phyloP scores from a whole-genome alignment of 2,113 vertebrate species.

The Pedetes capensis region DNA sequence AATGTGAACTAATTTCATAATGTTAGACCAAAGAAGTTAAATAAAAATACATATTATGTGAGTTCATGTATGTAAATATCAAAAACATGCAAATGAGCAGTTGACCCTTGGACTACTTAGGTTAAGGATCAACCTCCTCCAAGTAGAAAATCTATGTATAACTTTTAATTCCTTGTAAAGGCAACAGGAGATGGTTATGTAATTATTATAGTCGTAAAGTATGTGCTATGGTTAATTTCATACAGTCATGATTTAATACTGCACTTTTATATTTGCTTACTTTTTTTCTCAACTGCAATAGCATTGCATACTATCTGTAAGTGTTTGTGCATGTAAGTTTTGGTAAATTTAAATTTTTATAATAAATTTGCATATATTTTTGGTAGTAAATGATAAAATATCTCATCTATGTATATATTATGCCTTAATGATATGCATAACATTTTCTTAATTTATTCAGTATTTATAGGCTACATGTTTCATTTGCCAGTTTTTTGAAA shows the following conservation, averaged over 20 bases:
- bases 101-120: not conserved
- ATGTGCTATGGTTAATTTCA: not conserved
- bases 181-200: not conserved
- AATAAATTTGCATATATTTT: no score
- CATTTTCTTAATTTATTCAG: no score
- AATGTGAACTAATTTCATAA: not conserved
- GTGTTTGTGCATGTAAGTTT: no score
- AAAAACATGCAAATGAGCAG: not conserved
- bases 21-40: not conserved
- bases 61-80: not conserved
- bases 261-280: no score
- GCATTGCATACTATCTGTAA: no score
- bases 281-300: no score
- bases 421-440: no score
- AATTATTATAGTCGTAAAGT: not conserved
- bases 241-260: not conserved
- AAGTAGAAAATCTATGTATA: not conserved
- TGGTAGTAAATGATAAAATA: no score
- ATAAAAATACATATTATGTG: not conserved
- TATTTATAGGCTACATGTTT: not conserved
- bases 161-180: not conserved
- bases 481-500: not conserved
- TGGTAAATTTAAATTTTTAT: no score
- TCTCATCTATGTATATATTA: not conserved
- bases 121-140: not conserved